These are phyloP conservation scores for Cataglyphis rosenhaueri DNA, from an alignment of 2,888 invertebrate species.

Conservation along the genomic window DNA sequence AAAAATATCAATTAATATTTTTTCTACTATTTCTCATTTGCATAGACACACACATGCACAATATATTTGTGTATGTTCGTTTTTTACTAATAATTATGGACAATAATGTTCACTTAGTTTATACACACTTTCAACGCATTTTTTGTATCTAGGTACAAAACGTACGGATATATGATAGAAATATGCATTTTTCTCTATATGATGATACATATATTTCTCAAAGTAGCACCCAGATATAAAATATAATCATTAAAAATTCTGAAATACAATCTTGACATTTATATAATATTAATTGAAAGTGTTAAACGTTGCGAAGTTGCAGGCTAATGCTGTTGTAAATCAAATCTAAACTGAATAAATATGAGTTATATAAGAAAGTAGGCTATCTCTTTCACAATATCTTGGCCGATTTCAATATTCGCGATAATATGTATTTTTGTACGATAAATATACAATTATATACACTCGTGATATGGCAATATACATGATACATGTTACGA, in stretches of 20 bases:
- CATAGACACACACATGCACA: neutral
- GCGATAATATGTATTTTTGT: neutral
- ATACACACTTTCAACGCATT: constrained; percentile 11
- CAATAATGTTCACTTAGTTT: constrained; percentile 32
- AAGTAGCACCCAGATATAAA: constrained; percentile 2
- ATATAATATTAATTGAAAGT: constrained; percentile 2
- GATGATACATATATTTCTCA: constrained; percentile 8
- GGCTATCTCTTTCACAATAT: neutral
- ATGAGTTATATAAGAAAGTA: constrained; percentile 5
- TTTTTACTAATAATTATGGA: constrained; percentile 4
- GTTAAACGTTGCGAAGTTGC: neutral
- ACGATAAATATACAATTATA: constrained; percentile 46
- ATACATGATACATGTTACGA: constrained; percentile 30
- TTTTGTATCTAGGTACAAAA: constrained; percentile 51
- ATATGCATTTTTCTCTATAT: neutral
- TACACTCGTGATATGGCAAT: constrained; percentile 49
- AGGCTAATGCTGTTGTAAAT: neutral
- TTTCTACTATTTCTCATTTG: neutral
- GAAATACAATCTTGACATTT: neutral
- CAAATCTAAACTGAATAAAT: constrained; percentile 20
- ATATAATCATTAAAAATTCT: constrained; percentile 7
- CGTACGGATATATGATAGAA: constrained; percentile 6
- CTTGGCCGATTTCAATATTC: constrained; percentile 1
- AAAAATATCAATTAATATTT: constrained; percentile 26
- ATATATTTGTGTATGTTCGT: neutral